Percentiles rank a stretch among this genome's conserved stretches.
Evolutionary conservation across 2,113 vertebrate species (phyloP).

Genomic region (Cryptotis parvus): DNA sequence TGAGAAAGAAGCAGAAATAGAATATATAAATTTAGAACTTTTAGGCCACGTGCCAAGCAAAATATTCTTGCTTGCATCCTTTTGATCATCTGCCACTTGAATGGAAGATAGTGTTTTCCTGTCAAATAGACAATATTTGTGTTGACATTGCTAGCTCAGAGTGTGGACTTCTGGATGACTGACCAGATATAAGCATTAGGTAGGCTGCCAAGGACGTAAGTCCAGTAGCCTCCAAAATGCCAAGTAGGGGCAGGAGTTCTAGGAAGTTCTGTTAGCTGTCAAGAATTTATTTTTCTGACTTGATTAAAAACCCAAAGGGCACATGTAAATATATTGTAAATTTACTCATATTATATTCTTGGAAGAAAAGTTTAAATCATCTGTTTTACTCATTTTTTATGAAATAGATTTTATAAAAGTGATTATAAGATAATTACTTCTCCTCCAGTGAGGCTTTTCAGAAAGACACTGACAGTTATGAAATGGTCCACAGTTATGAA

Average conservation of each 20-base stretch:
- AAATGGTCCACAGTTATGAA: slow-evolving; percentile 30
- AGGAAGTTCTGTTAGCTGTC: slow-evolving; percentile 70
- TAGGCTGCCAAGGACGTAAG: slow-evolving; percentile 52
- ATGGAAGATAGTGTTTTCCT: slow-evolving; percentile 72
- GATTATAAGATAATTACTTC: slow-evolving; percentile 47
- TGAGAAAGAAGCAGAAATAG: slow-evolving; percentile 89
- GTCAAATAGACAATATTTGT: slow-evolving; percentile 49
- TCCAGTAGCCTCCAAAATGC: slow-evolving; percentile 51
- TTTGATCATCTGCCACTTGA: slow-evolving; percentile 83
- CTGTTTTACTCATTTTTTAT: slow-evolving; percentile 73
- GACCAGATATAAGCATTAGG: slow-evolving; percentile 28
- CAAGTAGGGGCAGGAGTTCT: slow-evolving; percentile 52
- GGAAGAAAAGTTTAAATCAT: slow-evolving; percentile 76
- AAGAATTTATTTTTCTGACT: slow-evolving; percentile 76
- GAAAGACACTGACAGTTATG: slow-evolving; percentile 47
- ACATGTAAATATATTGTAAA: slow-evolving; percentile 68
- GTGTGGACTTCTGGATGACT: slow-evolving; percentile 63
- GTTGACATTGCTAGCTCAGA: slow-evolving; percentile 64
- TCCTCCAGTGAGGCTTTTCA: slow-evolving; percentile 61
- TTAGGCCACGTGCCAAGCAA: slow-evolving; percentile 87
- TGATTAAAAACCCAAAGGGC: slow-evolving; percentile 80
- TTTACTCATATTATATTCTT: slow-evolving; percentile 66
- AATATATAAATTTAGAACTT: slow-evolving; percentile 89
- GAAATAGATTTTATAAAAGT: too few relatives aligned
- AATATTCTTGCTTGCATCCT: slow-evolving; percentile 86